Base-by-base conservation (phyloP, 2,888 invertebrate genomes). In the Phyllotreta striolata region DNA sequence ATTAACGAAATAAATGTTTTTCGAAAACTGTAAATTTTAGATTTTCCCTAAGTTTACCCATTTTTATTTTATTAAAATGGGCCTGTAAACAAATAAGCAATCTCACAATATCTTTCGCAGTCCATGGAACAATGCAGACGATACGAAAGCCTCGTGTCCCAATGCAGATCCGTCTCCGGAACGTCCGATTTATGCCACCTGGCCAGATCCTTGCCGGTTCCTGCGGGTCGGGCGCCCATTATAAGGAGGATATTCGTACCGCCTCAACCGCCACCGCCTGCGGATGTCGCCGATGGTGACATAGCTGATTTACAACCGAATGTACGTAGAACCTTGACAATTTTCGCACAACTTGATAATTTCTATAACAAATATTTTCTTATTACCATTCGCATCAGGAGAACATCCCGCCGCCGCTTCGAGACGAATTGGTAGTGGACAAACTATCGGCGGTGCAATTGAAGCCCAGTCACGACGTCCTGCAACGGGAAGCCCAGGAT, bases 371-470 rank as follows among this genome's bases (percentile, higher is more conserved):
- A n/a, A n/a, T n/a, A n/a, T n/a, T n/a, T n/a, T 6, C 10, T 38
- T 13, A 14, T 40, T 51, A 44, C 0, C 39, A 38, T 55, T 13
- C n/a, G 9, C 8, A 39, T 67, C 69, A 90, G 89, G 90, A 90
- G 75, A 87, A 86, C 74, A 85, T 87, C 82, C 88, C 90, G 43
- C 93, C 92, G 7, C 86, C 89, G 7, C 84, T 95, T 70, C 90
- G 90, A 74, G 90, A 95, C 75, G 95, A 95, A 80, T 85, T 96
- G 78, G 88, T 96, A 64, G 86, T 91, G 78, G 91, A 95, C 80
- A 85, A 92, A 65, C 85, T 91, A 70, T 88, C 89, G 59, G 89
- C 87, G 73, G 83, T 87, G 60, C 89, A 91, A 76, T 86, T 93
- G 61, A 87, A 89, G 66, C 87, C 90, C 55, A 88, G 89, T 74